Conservation (phyloP, 2,888 invertebrate species). For the Vannuccia rotundouncinata region DNA sequence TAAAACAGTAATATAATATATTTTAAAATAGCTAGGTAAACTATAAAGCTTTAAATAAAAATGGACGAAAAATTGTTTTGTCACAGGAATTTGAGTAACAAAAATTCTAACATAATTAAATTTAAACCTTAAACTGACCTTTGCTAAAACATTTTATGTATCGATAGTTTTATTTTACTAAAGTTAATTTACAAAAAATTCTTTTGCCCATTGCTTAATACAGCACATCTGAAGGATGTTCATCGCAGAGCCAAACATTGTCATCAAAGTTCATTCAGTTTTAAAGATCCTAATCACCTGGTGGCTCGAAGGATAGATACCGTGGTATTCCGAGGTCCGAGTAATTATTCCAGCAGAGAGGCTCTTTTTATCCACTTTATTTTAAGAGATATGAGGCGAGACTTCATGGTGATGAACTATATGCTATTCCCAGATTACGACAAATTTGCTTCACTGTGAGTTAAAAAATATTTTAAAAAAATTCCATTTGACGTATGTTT, state of each 20-base stretch:
- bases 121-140: neutral
- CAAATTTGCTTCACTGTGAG: constrained; percentile 41
- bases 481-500: no score
- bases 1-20: no score
- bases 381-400: constrained; percentile 42
- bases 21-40: no score
- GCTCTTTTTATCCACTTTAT: constrained; percentile 43
- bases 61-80: no score
- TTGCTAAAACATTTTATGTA: neutral
- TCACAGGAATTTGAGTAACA: neutral
- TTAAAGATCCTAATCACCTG: neutral
- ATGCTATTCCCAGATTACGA: constrained; percentile 42
- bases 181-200: neutral
- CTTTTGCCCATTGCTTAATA: no score
- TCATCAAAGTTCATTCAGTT: neutral
- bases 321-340: constrained; percentile 42
- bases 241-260: neutral
- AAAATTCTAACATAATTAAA: neutral
- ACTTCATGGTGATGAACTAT: constrained; percentile 43
- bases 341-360: constrained; percentile 41
- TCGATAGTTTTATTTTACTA: neutral
- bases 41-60: no score
- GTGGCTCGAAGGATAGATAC: neutral
- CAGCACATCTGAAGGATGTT: neutral
- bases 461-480: constrained; percentile 36